Evolutionary conservation across 1,140 invertebrate species (phyloP).

Genomic region (Calosoma granatense): DNA sequence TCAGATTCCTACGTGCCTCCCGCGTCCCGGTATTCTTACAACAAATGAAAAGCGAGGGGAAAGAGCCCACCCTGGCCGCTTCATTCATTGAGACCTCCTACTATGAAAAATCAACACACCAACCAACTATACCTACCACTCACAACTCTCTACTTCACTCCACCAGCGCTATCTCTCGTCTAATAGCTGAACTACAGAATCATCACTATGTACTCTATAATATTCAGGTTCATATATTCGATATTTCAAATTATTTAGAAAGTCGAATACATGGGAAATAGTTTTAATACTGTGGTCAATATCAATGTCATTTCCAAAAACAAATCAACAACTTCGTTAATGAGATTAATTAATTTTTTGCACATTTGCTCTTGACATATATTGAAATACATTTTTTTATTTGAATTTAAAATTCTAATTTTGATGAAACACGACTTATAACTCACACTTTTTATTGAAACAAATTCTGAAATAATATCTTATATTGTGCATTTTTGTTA

Average conservation of each 20-base stretch:
- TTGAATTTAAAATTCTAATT: too few species aligned
- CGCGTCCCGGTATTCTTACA: slow-evolving; percentile 36
- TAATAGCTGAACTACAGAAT: background rate
- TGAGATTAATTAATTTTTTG: too few species aligned
- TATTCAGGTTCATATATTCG: background rate
- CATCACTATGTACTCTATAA: background rate
- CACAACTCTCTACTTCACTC: slow-evolving; percentile 27
- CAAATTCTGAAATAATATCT: too few species aligned
- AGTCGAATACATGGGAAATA: background rate
- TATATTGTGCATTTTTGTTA: too few species aligned
- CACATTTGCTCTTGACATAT: too few species aligned
- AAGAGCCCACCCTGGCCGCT: slow-evolving; percentile 28
- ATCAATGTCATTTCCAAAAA: background rate
- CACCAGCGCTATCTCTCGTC: background rate
- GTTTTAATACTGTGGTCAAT: background rate
- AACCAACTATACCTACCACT: too few species aligned
- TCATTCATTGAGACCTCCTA: slow-evolving; percentile 34
- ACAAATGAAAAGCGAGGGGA: too few species aligned
- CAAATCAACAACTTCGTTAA: too few species aligned
- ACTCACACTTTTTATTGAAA: too few species aligned
- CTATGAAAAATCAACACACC: too few species aligned
- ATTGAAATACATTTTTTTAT: too few species aligned
- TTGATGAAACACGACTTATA: too few species aligned
- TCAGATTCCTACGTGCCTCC: slow-evolving; percentile 44
- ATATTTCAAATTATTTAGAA: background rate